Evolutionary conservation across 2,113 vertebrate species (phyloP).

Genomic region (Pagrus major): DNA sequence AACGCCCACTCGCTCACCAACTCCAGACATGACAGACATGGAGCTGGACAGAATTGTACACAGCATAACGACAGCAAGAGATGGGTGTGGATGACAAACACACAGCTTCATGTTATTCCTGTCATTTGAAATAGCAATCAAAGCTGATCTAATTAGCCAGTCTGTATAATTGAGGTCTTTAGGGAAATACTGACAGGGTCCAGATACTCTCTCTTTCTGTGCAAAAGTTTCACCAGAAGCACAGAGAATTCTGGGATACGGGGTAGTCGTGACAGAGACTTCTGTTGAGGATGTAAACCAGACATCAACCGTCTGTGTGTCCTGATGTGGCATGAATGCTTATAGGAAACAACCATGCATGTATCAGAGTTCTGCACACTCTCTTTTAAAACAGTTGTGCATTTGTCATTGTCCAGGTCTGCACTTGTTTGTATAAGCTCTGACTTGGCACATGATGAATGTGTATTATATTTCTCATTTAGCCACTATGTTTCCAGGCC

Average conservation of each 20-base stretch:
- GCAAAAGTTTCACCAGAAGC: conserved; percentile 68
- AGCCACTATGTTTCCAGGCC: conserved; percentile 34
- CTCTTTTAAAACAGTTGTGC: conserved; percentile 62
- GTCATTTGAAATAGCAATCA: conserved; percentile 82
- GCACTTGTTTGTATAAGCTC: conserved; percentile 68
- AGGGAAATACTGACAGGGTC: conserved; percentile 79
- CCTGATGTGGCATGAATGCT: conserved; percentile 61
- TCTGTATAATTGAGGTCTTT: conserved; percentile 78
- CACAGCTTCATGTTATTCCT: conserved; percentile 74
- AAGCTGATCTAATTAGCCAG: conserved; percentile 81
- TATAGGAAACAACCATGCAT: conserved; percentile 71
- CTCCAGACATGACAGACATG: conserved; percentile 46
- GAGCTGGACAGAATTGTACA: conserved; percentile 43
- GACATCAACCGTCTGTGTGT: conserved; percentile 76
- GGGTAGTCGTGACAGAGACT: conserved; percentile 72
- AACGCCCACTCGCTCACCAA: conserved; percentile 43
- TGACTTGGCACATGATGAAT: conserved; percentile 48
- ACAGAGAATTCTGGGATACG: conserved; percentile 75
- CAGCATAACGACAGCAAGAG: conserved; percentile 42
- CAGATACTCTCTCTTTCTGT: conserved; percentile 77
- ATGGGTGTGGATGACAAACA: conserved; percentile 70
- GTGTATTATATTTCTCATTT: conserved; percentile 51
- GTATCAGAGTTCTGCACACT: conserved; percentile 47
- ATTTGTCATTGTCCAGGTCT: conserved; percentile 74
- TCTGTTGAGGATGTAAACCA: conserved; percentile 73